Base-by-base conservation (phyloP, 2,797 vertebrate genomes). In the Sphaeramia orbicularis region DNA sequence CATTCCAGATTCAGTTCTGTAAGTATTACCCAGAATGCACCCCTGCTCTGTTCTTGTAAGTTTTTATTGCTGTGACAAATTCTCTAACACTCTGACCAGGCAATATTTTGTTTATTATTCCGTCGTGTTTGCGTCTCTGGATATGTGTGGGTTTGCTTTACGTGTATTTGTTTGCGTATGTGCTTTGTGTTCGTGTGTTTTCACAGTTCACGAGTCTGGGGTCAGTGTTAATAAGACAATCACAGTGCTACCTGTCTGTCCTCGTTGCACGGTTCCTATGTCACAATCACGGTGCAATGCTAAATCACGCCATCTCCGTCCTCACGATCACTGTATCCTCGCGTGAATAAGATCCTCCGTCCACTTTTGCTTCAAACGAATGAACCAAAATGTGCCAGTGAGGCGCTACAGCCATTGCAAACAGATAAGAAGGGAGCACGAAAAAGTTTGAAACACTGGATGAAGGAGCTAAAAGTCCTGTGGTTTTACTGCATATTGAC, bases 141-240 rank as follows among this genome's bases (percentile, higher is more conserved):
- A 47, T 37, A 16, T 66, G 65, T 65, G 10, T 60, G 48, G 63
- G 38, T 38, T 6, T 42, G 18, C 24, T 19, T 36, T 10, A 9
- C 55, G 13, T 30, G 13, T 2, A 27, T 27, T 6, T 57, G n/a
- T 57, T 30, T 74, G 41, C 64, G 37, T 37, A 32, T 81, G 80
- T 83, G 76, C 57, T 81, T 86, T 52, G 59, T 75, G 75, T 83
- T 49, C 80, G 56, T 86, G 70, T 86, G 78, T 86, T 58, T 86
- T 90, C 90, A 93, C 87, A 92, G 91, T 92, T 93, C 88, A 93
- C 91, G 90, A 93, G 93, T 94, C 89, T 89, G 90, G 91, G 92
- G 92, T 93, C 91, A 86, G 83, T 85, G 90, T 88, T 85, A 72
- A 83, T 87, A 71, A 85, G 92, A 91, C 87, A 70, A 86, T 94